These are phyloP conservation scores for Drosophila subsilvestris DNA, from an alignment of 2,888 invertebrate species.

Conservation along the genomic window DNA sequence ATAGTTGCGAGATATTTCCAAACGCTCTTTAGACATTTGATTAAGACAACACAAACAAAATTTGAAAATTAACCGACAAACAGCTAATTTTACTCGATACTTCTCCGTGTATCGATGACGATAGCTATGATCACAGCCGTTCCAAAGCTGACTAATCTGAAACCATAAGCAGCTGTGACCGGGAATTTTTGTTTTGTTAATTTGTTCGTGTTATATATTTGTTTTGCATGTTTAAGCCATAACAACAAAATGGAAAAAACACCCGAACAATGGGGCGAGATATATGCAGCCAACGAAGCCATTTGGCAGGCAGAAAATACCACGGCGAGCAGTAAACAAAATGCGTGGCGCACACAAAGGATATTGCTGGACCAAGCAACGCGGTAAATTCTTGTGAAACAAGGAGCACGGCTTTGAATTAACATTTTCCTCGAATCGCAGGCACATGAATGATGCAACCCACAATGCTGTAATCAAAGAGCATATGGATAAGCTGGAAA, in stretches of 20 bases:
- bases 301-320: constrained; percentile 17
- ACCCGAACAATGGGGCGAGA: constrained; percentile 5
- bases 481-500: constrained; percentile 46
- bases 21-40: too few relatives aligned
- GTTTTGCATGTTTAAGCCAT: neutral
- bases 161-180: constrained; percentile 7
- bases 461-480: constrained; percentile 30
- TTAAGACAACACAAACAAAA: too few relatives aligned
- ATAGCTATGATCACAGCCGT: too few relatives aligned
- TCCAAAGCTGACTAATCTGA: too few relatives aligned
- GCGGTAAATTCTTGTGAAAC: constrained; percentile 32
- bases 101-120: constrained; percentile 19
- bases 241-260: neutral
- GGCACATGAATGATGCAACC: constrained; percentile 18
- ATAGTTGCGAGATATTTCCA: too few relatives aligned
- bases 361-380: constrained; percentile 55
- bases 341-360: constrained; percentile 67
- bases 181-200: constrained; percentile 12
- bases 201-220: neutral
- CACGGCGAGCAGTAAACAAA: constrained; percentile 24
- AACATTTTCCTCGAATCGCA: constrained; percentile 8
- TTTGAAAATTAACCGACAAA: too few relatives aligned
- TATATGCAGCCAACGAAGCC: constrained; percentile 37
- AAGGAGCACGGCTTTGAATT: neutral
- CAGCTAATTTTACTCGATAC: neutral